phyloP scores from a whole-genome alignment of 1,140 invertebrate genomes.

The Megalonaias nervosa region DNA sequence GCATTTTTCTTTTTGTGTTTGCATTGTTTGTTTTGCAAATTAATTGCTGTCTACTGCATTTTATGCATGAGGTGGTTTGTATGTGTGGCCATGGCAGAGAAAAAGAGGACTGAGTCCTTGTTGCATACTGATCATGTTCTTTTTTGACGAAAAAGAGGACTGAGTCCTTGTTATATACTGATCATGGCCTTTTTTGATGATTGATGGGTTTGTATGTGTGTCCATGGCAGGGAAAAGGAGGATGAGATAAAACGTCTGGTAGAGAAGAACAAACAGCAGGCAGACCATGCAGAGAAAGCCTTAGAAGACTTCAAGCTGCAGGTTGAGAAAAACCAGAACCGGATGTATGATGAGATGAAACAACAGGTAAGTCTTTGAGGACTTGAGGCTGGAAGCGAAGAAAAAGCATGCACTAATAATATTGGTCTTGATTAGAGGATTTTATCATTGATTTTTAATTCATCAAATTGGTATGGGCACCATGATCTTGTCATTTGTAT shows the following conservation, averaged over 20 bases:
- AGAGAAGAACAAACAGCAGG: conserved; percentile 57
- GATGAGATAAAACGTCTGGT: conserved; percentile 58
- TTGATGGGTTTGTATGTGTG: background rate
- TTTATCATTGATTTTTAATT: too few species aligned
- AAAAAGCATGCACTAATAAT: background rate
- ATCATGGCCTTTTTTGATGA: background rate
- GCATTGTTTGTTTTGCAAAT: background rate
- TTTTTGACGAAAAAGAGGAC: background rate
- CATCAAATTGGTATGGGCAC: too few species aligned
- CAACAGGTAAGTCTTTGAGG: conserved; percentile 59
- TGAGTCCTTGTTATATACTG: background rate
- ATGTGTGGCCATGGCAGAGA: background rate
- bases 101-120: background rate
- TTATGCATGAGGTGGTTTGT: background rate
- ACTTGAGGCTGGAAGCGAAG: background rate
- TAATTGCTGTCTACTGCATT: background rate
- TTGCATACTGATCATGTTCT: background rate
- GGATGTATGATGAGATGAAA: conserved; percentile 70
- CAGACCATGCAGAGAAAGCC: conserved; percentile 60
- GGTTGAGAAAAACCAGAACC: conserved; percentile 66
- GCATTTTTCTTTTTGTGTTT: too few species aligned
- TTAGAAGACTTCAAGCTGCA: conserved; percentile 69
- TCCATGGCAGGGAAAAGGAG: conserved; percentile 65
- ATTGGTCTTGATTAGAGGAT: too few species aligned
- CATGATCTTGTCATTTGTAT: too few species aligned